Percentiles rank a stretch among this genome's conserved stretches.
Evolutionary conservation across 2,113 vertebrate species (phyloP).

Genomic region (Sinocyclocheilus anophthalmus): DNA sequence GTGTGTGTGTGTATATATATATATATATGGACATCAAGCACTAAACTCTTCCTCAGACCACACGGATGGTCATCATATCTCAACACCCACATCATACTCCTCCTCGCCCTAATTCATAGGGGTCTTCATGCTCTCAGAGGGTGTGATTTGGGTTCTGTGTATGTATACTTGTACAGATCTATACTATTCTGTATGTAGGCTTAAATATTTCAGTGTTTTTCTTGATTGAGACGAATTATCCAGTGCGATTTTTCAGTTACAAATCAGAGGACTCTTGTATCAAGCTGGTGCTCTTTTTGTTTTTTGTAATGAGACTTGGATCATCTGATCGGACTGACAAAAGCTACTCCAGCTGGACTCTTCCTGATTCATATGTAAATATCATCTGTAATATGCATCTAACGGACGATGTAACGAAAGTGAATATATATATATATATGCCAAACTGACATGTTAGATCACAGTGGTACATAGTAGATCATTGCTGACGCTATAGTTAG

Average conservation of each 20-base stretch:
- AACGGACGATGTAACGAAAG: not conserved
- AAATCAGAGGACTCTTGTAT: conserved; percentile 26
- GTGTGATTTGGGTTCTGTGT: conserved; percentile 33
- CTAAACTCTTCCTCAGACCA: conserved; percentile 41
- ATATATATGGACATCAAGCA: conserved; percentile 35
- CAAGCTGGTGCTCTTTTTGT: conserved; percentile 46
- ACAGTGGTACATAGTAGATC: not conserved
- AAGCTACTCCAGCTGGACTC: conserved; percentile 33
- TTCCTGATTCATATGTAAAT: conserved; percentile 26
- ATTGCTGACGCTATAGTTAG: not conserved
- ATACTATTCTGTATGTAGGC: conserved; percentile 13
- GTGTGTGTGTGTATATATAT: not conserved
- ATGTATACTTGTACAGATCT: conserved; percentile 40
- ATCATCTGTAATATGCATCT: not conserved
- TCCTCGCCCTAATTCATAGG: not conserved
- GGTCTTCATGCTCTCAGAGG: not conserved
- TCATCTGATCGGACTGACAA: conserved; percentile 34
- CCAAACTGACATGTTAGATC: conserved; percentile 19
- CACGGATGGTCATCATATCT: conserved; percentile 30
- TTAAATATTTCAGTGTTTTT: conserved; percentile 25
- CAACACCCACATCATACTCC: conserved; percentile 16
- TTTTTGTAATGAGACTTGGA: not conserved
- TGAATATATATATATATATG: not conserved
- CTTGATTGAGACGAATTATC: not conserved
- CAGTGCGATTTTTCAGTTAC: not conserved